phyloP scores from a whole-genome alignment of 2,113 vertebrate genomes.

The Platichthys flesus region DNA sequence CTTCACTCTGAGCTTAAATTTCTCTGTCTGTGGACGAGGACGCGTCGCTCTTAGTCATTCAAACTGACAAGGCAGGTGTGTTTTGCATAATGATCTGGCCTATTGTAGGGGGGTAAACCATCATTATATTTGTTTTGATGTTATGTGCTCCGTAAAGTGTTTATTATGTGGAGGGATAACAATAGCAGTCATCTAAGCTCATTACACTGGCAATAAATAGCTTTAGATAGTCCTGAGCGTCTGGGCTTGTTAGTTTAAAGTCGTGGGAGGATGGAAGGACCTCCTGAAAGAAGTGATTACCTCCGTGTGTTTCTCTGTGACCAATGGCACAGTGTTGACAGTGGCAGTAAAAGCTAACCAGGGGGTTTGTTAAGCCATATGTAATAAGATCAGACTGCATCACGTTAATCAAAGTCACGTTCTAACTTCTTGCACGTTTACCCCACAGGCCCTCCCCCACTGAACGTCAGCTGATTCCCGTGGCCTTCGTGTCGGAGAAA shows the following conservation, averaged over 20 bases:
- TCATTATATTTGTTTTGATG: conserved; percentile 11
- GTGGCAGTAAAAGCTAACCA: conserved; percentile 1
- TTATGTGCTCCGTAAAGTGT: conserved; percentile 22
- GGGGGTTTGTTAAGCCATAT: conserved; percentile 11
- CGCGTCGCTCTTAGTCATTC: not conserved
- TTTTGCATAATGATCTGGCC: not conserved
- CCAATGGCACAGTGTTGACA: conserved; percentile 3
- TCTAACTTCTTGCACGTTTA: not conserved
- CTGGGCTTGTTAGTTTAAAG: conserved; percentile 18
- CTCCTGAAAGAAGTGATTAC: not conserved
- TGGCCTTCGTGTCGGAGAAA: conserved; percentile 99
- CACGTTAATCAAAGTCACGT: not conserved
- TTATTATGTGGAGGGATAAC: conserved; percentile 34
- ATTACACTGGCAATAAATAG: conserved; percentile 37
- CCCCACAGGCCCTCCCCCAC: conserved; percentile 90
- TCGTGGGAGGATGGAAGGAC: not conserved
- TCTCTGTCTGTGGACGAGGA: not conserved
- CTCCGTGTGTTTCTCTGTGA: conserved; percentile 8
- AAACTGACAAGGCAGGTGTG: conserved; percentile 12
- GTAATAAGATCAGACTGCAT: not conserved
- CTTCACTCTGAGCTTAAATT: not conserved
- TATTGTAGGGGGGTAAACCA: not conserved
- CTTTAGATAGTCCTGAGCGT: conserved; percentile 31
- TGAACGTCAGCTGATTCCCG: conserved; percentile 97
- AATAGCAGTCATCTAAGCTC: conserved; percentile 34